Evolutionary conservation across 2,888 invertebrate genomes (phyloP).

Genomic region (Heliconius charithonia): DNA sequence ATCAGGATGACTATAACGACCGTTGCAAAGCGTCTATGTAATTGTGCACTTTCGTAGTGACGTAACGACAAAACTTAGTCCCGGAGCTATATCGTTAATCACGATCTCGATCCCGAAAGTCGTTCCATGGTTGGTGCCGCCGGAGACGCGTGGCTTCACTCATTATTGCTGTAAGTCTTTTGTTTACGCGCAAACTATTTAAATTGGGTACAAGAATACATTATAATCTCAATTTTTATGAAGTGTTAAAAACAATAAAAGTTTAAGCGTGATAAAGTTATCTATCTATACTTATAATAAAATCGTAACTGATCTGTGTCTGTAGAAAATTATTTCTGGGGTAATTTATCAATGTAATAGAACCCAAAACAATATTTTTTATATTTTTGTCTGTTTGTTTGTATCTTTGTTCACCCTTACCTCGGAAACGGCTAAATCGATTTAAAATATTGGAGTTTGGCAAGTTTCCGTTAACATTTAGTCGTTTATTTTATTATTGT

Average conservation of each 20-base stretch:
- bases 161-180: slow-evolving; percentile 36
- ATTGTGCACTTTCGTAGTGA: slow-evolving; percentile 31
- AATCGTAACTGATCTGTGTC: too few relatives aligned
- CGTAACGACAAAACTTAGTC: slow-evolving; percentile 37
- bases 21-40: slow-evolving; percentile 21
- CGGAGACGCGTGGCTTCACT: slow-evolving; percentile 29
- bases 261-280: background rate
- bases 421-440: too few relatives aligned
- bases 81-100: slow-evolving; percentile 38
- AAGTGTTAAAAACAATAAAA: background rate
- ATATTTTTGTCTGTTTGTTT: too few relatives aligned
- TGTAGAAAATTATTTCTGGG: too few relatives aligned
- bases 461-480: too few relatives aligned
- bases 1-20: background rate
- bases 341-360: too few relatives aligned
- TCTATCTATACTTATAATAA: too few relatives aligned
- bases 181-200: slow-evolving; percentile 24
- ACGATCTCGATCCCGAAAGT: slow-evolving; percentile 41
- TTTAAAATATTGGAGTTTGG: too few relatives aligned
- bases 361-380: too few relatives aligned
- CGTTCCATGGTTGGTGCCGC: slow-evolving; percentile 40
- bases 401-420: too few relatives aligned
- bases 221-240: background rate
- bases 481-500: too few relatives aligned
- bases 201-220: background rate